Percentiles rank a stretch among this genome's conserved stretches.
Conservation (phyloP, 2,113 vertebrate species). For the Naja naja region DNA sequence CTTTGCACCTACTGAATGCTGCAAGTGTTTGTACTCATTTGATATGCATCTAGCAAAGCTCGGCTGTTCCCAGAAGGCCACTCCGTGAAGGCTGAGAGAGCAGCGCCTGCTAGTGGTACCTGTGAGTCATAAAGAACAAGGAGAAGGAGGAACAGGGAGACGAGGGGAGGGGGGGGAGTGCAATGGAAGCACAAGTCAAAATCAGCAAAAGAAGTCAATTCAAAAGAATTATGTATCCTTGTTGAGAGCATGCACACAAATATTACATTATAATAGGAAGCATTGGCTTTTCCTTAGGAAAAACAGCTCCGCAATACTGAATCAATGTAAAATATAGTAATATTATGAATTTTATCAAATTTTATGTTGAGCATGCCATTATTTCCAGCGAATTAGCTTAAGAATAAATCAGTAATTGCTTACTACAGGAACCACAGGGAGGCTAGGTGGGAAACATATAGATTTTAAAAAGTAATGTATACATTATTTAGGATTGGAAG, state of each 20-base stretch:
- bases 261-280: constrained; percentile 16
- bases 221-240: constrained; percentile 5
- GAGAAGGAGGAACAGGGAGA: constrained; percentile 43
- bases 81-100: constrained; percentile 95
- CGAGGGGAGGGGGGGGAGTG: constrained; percentile 29
- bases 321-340: constrained; percentile 10
- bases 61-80: constrained; percentile 98
- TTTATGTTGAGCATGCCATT: constrained; percentile 11
- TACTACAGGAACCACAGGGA: background rate
- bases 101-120: constrained; percentile 99
- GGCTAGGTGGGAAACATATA: background rate
- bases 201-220: constrained; percentile 14
- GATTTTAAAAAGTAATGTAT: background rate
- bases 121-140: constrained; percentile 75
- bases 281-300: background rate
- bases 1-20: constrained; percentile 99
- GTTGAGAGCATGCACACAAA: constrained; percentile 11
- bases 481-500: background rate
- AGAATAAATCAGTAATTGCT: background rate
- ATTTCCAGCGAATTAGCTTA: constrained; percentile 30
- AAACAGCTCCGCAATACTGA: constrained; percentile 18
- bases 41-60: constrained; percentile 99
- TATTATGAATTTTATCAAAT: background rate
- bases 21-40: constrained; percentile 99
- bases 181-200: constrained; percentile 30